These are phyloP conservation scores for Bhutanitis thaidina DNA, from an alignment of 2,888 invertebrate genomes.

Conservation along the genomic window DNA sequence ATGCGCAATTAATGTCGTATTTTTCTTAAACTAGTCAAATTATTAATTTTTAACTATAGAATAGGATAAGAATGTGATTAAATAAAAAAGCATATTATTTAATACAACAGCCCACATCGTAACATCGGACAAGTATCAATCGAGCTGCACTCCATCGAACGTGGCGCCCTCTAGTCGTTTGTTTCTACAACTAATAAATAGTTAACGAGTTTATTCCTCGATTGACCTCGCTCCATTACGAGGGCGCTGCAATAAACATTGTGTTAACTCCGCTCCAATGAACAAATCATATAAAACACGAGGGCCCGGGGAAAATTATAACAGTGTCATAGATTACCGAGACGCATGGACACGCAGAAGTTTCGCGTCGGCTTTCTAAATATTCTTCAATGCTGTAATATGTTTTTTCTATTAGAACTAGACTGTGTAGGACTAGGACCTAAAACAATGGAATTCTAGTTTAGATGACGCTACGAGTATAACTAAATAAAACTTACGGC, in stretches of 20 bases:
- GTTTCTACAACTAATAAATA: slow-evolving; percentile 17
- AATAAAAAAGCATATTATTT: background rate
- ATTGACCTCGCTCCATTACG: slow-evolving; percentile 24
- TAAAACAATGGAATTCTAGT: too few relatives aligned
- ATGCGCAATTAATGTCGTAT: too few relatives aligned
- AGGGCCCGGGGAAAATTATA: slow-evolving; percentile 38
- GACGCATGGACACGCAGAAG: too few relatives aligned
- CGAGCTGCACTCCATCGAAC: slow-evolving; percentile 1
- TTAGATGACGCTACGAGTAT: too few relatives aligned
- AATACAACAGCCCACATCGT: slow-evolving; percentile 2
- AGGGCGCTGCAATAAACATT: slow-evolving; percentile 35
- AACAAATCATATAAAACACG: slow-evolving; percentile 53
- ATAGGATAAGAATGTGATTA: too few relatives aligned
- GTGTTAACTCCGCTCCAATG: slow-evolving; percentile 52
- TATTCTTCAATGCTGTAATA: too few relatives aligned
- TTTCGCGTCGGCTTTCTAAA: too few relatives aligned
- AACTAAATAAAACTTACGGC: too few relatives aligned
- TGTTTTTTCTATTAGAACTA: too few relatives aligned
- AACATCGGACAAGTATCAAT: background rate
- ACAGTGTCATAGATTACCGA: slow-evolving; percentile 36
- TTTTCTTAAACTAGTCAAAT: too few relatives aligned
- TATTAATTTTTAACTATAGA: too few relatives aligned
- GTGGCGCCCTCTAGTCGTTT: background rate
- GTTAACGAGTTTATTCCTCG: slow-evolving; percentile 15
- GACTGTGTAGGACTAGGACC: too few relatives aligned